Evolutionary conservation across 2,113 vertebrate species (phyloP).

Genomic region (Thalassoma bifasciatum): DNA sequence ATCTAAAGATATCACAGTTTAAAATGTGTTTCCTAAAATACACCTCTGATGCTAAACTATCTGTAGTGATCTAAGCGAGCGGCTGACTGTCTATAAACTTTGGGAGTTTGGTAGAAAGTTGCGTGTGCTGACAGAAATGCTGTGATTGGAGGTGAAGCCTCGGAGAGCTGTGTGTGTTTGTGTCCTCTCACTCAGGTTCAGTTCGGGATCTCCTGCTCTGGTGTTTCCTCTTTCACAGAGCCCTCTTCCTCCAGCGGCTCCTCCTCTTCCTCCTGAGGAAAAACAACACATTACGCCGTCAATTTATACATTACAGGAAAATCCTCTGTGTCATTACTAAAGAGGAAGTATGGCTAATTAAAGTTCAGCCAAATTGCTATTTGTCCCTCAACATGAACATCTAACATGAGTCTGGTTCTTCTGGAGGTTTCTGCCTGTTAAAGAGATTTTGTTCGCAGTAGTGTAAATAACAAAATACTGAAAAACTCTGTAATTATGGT

Average conservation of each 20-base stretch:
- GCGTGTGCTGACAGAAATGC: constrained; percentile 41
- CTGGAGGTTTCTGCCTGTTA: too few relatives aligned
- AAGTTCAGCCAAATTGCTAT: too few relatives aligned
- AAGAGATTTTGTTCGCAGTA: too few relatives aligned
- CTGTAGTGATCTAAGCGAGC: constrained; percentile 29
- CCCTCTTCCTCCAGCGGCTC: constrained; percentile 74
- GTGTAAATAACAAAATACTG: too few relatives aligned
- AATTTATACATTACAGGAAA: not conserved
- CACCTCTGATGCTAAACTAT: constrained; percentile 39
- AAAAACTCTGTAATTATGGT: too few relatives aligned
- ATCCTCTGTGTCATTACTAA: not conserved
- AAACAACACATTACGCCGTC: constrained; percentile 11
- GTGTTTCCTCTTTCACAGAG: constrained; percentile 83
- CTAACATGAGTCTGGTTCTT: too few relatives aligned
- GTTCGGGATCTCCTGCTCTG: constrained; percentile 74
- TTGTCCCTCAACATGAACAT: too few relatives aligned
- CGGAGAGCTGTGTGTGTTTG: constrained; percentile 5
- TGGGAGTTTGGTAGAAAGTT: constrained; percentile 59
- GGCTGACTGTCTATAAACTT: constrained; percentile 39
- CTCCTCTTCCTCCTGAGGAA: constrained; percentile 80
- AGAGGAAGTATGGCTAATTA: too few relatives aligned
- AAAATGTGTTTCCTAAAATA: constrained; percentile 58
- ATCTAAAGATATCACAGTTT: constrained; percentile 35
- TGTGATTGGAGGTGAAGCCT: constrained; percentile 28
- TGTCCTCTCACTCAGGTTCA: constrained; percentile 42